Evolutionary conservation across 2,888 invertebrate species (phyloP), one percentile per base, ranked within the genome.

Genomic region (Lepetodrilus schrolli): DNA sequence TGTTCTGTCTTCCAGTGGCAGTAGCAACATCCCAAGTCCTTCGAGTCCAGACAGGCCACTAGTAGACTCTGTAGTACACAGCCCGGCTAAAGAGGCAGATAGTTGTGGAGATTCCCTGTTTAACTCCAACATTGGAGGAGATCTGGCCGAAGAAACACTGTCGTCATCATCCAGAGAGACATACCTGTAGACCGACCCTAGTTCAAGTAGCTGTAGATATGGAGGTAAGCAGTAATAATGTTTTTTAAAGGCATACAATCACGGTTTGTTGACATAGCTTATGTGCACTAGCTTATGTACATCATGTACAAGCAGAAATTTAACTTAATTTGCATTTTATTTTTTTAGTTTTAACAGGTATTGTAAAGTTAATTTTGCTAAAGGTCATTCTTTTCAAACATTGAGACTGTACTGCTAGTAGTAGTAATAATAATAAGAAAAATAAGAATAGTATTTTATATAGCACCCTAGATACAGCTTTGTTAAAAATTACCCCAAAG

Each of bases 21-120:
- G 71, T 48, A 68, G 76, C 71, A 70, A 51, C 38, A 66, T 49
- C 20, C 50, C 72, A 21, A 75, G 75, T 50, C 75, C 75, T n/a
- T 36, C 58, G 17, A 70, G 50, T 20, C 73, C 70, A 1, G 70
- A 75, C 21, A 58, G 34, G 17, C 13, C 26, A 23, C 58, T 34
- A 20, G 5, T 58, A 43, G 58, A 23, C 23, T 13, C 58, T 17
- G 10, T 34, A 3, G 13, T 58, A 17, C 13, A 23, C n/a, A 58
- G 3, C 30, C 58, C 26, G 34, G 2, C 26, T 58, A 34, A 30
- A 30, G 58, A 34, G 34, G 17, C 34, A 4, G 30, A 3, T 17
- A 34, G 58, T 17, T 43, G 43, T 43, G 17, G 17, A 17, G 58
- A 34, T 17, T n/a, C 58, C 0, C n/a, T 34, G 10, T 34, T 34